Conservation (phyloP, 1,140 invertebrate species). For the Idris sp. region DNA sequence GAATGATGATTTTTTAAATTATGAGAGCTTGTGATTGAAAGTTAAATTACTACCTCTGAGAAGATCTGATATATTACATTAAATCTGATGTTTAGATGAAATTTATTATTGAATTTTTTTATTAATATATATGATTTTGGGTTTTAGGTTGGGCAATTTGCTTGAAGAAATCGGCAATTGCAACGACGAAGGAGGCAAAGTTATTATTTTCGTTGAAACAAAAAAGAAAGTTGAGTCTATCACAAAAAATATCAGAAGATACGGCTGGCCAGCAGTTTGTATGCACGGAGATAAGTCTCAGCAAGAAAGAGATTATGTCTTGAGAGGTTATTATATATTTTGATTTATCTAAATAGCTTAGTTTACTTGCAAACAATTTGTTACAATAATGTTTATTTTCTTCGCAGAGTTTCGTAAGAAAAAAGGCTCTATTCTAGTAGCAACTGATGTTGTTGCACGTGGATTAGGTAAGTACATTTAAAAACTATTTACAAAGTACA, state of each 20-base stretch:
- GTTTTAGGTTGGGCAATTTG: constrained; percentile 87
- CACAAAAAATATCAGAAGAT: constrained; percentile 91
- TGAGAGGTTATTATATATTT: constrained; percentile 84
- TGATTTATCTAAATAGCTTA: no score
- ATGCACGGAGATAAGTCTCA: constrained; percentile 99
- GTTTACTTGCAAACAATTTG: background rate
- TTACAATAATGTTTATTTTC: constrained; percentile 35
- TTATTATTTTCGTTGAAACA: constrained; percentile 97
- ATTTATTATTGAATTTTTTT: background rate
- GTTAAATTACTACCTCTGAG: constrained; percentile 78
- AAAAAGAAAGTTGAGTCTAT: constrained; percentile 98
- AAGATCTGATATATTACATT: constrained; percentile 79
- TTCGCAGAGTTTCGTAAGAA: constrained; percentile 93
- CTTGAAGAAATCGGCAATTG: constrained; percentile 93
- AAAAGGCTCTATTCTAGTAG: constrained; percentile 94
- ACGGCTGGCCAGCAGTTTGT: constrained; percentile 93
- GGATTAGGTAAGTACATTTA: constrained; percentile 91
- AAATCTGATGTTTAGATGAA: background rate
- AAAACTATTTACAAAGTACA: background rate
- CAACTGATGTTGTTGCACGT: constrained; percentile 98
- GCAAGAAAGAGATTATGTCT: constrained; percentile 96
- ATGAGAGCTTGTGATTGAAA: constrained; percentile 70
- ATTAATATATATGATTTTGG: constrained; percentile 55
- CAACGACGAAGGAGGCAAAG: constrained; percentile 92
- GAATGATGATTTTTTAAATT: constrained; percentile 68